Evolutionary conservation across 2,797 vertebrate genomes (phyloP), one percentile per base, ranked within the genome.

Genomic region (Periophthalmus magnuspinnatus): DNA sequence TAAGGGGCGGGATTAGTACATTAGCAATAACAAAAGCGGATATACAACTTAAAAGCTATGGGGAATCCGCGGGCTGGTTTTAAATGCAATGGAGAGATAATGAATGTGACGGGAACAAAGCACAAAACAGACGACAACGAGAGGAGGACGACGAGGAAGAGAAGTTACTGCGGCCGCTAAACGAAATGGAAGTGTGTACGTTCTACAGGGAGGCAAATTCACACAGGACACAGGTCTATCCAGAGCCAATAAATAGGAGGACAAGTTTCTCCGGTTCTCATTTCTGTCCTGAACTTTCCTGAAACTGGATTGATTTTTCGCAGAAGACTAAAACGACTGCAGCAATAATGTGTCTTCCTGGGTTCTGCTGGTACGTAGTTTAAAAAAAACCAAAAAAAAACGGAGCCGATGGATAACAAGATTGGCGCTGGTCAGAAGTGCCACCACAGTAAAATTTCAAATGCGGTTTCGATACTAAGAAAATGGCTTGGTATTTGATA

Each of bases 61-160:
- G 21, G 11, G 41, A 68, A 38, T 24, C 22, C 55, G 62, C 28
- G 19, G 0, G 17, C 62, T 68, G 72, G 48, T 2, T 22, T 60
- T 65, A 32, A 74, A 32, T 65, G 24, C 28, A 32, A 67, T 3
- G 22, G 22, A 65, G 66, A 60, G 68, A 28, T 72, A 72, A 81
- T 68, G 59, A 64, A 61, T 54, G 14, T 36, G 32, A 69, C 22
- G 34, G 65, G 71, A 48, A n/a, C n/a, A n/a, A n/a, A n/a, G n/a
- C n/a, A 65, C 19, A 56, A 34, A 28, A 41, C 50, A 9, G 57
- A 58, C 6, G 7, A 10, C 10, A 65, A 50, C 72, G 3, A 36
- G 19, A 50, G 28, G 48, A 62, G 63, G 70, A n/a, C n/a, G n/a
- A n/a, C n/a, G n/a, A 32, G 47, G 66, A 70, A 33, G 64, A 70